Percentiles rank a stretch among this genome's conserved stretches.
Evolutionary conservation across 2,113 vertebrate species (phyloP).

Genomic region (Crypturellus undulatus): DNA sequence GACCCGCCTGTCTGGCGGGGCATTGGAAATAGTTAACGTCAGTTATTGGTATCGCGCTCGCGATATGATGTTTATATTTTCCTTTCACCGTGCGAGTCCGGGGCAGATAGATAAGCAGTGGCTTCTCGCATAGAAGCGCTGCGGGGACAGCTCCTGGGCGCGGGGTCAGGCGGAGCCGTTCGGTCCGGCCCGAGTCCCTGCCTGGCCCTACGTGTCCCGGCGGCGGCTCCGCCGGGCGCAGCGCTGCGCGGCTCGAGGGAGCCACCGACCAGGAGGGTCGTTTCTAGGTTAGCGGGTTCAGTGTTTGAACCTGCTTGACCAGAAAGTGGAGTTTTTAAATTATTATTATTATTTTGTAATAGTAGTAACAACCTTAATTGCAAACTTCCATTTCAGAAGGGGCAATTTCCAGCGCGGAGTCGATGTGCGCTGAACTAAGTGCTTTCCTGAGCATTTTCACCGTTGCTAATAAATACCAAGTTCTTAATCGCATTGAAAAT

Average conservation of each 20-base stretch:
- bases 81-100: background rate
- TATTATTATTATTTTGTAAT: too few species aligned
- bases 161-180: too few species aligned
- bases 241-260: too few species aligned
- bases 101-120: background rate
- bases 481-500: background rate
- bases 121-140: background rate
- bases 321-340: background rate
- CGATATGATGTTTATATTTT: background rate
- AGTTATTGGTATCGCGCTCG: accelerated
- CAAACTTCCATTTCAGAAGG: background rate
- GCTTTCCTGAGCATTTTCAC: background rate
- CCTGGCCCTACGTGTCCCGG: too few species aligned
- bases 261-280: background rate
- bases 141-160: background rate
- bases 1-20: accelerated
- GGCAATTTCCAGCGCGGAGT: background rate
- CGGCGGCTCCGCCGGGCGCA: too few species aligned
- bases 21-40: background rate
- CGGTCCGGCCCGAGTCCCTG: background rate
- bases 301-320: accelerated
- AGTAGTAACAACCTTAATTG: background rate
- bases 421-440: background rate
- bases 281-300: accelerated
- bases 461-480: accelerated